phyloP scores from a whole-genome alignment of 1,140 invertebrate species.

The Lepidurus apus region DNA sequence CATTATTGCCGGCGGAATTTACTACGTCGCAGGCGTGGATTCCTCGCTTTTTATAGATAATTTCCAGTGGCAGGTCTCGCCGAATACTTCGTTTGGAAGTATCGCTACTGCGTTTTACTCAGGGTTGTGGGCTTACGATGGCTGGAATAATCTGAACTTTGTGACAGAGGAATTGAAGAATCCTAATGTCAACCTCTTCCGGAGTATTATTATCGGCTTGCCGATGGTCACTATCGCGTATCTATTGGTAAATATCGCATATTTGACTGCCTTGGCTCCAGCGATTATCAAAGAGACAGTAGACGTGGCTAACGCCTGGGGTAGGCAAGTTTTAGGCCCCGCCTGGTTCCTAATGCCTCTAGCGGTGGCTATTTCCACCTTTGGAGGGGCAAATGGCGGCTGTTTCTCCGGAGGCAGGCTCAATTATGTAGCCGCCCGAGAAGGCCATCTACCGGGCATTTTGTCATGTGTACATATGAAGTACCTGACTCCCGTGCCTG shows the following conservation, averaged over 20 bases:
- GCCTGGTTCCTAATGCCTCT: constrained; percentile 61
- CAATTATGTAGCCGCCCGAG: constrained; percentile 51
- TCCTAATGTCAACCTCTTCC: constrained; percentile 58
- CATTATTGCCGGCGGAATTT: constrained; percentile 46
- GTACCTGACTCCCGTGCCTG: constrained; percentile 51
- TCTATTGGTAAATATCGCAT: constrained; percentile 57
- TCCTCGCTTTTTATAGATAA: background rate
- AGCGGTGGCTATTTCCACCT: constrained; percentile 66
- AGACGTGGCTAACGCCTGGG: constrained; percentile 60
- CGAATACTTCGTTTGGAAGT: constrained; percentile 40
- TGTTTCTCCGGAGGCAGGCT: constrained; percentile 66
- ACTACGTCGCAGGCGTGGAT: constrained; percentile 40
- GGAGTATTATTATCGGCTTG: constrained; percentile 56
- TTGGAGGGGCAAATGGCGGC: constrained; percentile 66
- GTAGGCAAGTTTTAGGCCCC: constrained; percentile 54
- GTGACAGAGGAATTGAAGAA: constrained; percentile 63
- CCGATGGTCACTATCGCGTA: constrained; percentile 56
- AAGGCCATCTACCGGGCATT: constrained; percentile 53
- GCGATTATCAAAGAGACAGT: constrained; percentile 52
- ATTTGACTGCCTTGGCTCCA: constrained; percentile 55
- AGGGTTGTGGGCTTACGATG: constrained; percentile 52
- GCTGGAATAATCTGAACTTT: constrained; percentile 60
- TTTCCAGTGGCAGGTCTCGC: background rate
- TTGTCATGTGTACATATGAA: constrained; percentile 53
- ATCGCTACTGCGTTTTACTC: constrained; percentile 52